Percentiles rank a stretch among this genome's conserved stretches.
Conservation (phyloP, 2,797 vertebrate genomes). For the Centropyge bicolor region DNA sequence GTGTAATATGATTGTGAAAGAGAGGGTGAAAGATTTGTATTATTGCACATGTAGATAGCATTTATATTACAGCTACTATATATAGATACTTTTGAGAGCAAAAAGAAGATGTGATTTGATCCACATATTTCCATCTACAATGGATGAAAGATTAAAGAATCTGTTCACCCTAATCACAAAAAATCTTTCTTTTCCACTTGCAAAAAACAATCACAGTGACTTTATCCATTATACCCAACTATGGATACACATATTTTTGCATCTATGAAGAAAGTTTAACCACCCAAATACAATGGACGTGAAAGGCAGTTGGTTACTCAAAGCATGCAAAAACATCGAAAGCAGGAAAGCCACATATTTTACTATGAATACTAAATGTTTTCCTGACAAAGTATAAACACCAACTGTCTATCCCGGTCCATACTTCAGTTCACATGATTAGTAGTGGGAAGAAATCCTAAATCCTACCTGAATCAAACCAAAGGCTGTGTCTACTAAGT, state of each 20-base stretch:
- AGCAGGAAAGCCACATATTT: neutral
- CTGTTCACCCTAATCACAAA: neutral
- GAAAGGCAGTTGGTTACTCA: neutral
- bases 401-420: neutral
- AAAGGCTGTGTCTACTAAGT: neutral
- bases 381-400: neutral
- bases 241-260: neutral
- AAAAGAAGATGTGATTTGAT: too few species aligned
- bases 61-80: neutral
- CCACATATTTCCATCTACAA: neutral
- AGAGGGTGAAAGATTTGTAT: neutral
- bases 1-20: slow-evolving; percentile 11
- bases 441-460: neutral
- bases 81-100: neutral
- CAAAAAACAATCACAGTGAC: neutral
- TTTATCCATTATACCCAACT: neutral
- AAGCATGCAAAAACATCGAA: neutral
- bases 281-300: neutral
- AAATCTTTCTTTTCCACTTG: neutral
- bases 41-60: neutral
- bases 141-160: neutral
- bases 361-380: too few species aligned
- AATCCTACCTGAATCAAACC: neutral
- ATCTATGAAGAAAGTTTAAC: neutral
- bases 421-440: neutral